Base-by-base conservation (phyloP, 2,797 vertebrate species). In the Naso thynnoides region DNA sequence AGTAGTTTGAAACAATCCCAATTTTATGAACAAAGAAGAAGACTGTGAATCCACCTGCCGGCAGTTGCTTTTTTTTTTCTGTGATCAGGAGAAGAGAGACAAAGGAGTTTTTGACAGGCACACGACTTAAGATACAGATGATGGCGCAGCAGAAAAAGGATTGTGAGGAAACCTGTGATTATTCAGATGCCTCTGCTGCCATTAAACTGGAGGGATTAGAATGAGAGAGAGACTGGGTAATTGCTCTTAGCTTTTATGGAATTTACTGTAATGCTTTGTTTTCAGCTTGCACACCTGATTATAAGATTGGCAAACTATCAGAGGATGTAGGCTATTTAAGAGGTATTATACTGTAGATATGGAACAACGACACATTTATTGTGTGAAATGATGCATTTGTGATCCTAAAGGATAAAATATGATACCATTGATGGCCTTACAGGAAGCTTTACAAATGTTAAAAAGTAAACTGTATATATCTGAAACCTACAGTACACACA, bases 81-180 rank as follows among this genome's bases (percentile, higher is more conserved):
- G 18, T 54, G 58, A 63, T 57, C 19, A 23, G 4, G 7, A 31
- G 14, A 64, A 6, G 36, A 72, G 45, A 84, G 68, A 79, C 71
- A 82, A 83, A 71, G 58, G 45, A 59, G 26, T 70, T 80, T 78
- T 79, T 83, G 52, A 80, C 62, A 72, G 49, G 54, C 79, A 79
- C 78, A 81, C 16, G 18, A 81, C 33, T 73, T 67, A 67, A 62
- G 38, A 77, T 61, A 31, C 27, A 73, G 66, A 77, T 80, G 84
- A 81, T 84, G 78, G 89, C 23, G 68, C 76, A 76, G 69, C 77
- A 82, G 56, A 82, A 86, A 77, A 61, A 47, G 58, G 29, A 53
- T 56, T 76, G 45, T 36, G 56, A 84, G 31, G 55, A 82, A 87
- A 73, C 83, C 86, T 83, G 67, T 91, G 81, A 89, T 91, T 89